Conservation (phyloP, 2,888 invertebrate genomes). For the Tenthredo notha region DNA sequence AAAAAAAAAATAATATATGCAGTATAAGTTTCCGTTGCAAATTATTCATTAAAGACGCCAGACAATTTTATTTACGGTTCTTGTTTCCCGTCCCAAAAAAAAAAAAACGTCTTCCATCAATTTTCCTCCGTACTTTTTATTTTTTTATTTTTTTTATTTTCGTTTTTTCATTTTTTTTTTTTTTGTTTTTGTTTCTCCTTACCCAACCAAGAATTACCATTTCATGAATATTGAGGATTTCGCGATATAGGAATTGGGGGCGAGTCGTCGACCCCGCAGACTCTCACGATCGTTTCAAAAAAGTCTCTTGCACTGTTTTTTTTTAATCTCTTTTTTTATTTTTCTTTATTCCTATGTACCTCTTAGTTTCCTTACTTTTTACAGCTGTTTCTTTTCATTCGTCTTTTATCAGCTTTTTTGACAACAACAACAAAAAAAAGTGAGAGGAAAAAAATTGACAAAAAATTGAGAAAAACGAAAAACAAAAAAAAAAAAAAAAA, state of each 20-base stretch:
- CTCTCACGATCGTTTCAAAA: not conserved
- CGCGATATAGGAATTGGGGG: not conserved
- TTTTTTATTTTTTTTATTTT: not conserved
- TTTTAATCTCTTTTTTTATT: no score
- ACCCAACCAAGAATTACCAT: not conserved
- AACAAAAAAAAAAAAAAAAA: no score
- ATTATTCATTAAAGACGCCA: not conserved
- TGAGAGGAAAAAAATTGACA: no score
- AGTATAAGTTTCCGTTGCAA: not conserved
- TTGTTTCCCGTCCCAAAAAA: not conserved
- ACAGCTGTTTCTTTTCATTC: not conserved
- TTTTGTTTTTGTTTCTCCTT: not conserved
- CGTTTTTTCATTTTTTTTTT: no score
- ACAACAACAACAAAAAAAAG: not conserved
- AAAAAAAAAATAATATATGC: no score
- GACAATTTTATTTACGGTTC: not conserved
- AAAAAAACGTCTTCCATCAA: not conserved
- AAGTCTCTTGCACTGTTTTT: not conserved
- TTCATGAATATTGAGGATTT: conserved; percentile 18
- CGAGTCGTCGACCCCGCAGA: conserved; percentile 24
- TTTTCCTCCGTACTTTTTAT: not conserved
- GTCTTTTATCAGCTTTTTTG: not conserved
- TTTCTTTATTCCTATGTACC: no score
- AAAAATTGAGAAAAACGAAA: conserved; percentile 3
- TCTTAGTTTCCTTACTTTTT: not conserved